phyloP scores from a whole-genome alignment of 2,888 invertebrate genomes.

The Myopa testacea region DNA sequence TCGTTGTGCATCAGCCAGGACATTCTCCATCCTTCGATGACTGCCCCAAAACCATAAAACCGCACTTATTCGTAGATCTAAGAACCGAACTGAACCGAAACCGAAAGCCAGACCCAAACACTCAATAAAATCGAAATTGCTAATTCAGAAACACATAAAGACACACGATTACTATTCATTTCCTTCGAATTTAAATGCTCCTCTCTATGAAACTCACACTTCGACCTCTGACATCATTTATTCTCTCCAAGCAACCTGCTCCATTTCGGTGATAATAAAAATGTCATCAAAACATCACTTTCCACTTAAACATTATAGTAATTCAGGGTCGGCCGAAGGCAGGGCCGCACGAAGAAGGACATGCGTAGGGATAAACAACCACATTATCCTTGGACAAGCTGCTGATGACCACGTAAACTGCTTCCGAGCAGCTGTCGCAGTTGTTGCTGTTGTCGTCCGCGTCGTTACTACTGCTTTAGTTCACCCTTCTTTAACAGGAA shows the following conservation, averaged over 20 bases:
- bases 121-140: constrained; percentile 4
- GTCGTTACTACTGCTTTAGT: background rate
- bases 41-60: no score
- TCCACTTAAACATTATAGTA: constrained; percentile 16
- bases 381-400: constrained; percentile 23
- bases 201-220: background rate
- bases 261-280: constrained; percentile 23
- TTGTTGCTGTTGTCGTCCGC: background rate
- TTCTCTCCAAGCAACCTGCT: background rate
- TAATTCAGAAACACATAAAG: constrained; percentile 2
- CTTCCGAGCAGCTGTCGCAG: constrained; percentile 27
- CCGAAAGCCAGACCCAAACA: background rate
- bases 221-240: background rate
- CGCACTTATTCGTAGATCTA: no score
- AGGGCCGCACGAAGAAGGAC: background rate
- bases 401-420: constrained; percentile 27
- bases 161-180: background rate
- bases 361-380: constrained; percentile 15
- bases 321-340: background rate
- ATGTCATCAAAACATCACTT: constrained; percentile 28
- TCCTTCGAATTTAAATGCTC: background rate
- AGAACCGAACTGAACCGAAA: background rate
- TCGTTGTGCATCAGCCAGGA: no score
- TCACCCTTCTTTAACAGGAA: constrained; percentile 12
- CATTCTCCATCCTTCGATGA: no score